phyloP scores from a whole-genome alignment of 1,140 invertebrate genomes.

The Sycobia sp. region DNA sequence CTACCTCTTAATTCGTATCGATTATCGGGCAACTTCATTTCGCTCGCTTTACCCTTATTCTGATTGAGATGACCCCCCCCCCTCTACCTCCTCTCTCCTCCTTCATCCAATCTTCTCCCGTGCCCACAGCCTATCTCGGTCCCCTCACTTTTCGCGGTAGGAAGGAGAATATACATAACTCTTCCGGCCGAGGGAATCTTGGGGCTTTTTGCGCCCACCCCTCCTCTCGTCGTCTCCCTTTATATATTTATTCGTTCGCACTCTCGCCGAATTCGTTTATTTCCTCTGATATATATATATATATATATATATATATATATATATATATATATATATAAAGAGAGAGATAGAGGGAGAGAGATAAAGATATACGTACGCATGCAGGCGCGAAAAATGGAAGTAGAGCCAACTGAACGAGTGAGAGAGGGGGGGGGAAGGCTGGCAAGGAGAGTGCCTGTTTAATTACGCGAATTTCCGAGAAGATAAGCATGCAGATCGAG shows the following conservation, averaged over 20 bases:
- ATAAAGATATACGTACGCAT: not conserved
- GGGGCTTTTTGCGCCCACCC: not conserved
- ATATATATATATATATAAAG: too few species aligned
- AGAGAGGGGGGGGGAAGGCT: not conserved
- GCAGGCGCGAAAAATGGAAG: constrained; percentile 4
- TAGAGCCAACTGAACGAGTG: not conserved
- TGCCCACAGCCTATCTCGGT: constrained; percentile 6
- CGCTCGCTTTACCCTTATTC: constrained; percentile 15
- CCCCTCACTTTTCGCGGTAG: not conserved
- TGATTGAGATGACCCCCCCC: not conserved
- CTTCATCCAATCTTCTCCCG: not conserved
- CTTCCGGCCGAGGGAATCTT: constrained; percentile 13
- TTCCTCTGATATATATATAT: too few species aligned
- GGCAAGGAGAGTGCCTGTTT: constrained; percentile 33
- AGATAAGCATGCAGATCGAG: constrained; percentile 44
- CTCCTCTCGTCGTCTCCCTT: too few species aligned
- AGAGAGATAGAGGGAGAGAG: too few species aligned
- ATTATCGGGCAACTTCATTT: constrained; percentile 30
- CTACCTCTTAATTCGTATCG: constrained; percentile 47
- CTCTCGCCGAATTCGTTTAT: not conserved
- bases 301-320: too few species aligned
- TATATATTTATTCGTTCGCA: constrained; percentile 23
- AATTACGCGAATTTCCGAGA: constrained; percentile 44
- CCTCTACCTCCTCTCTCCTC: not conserved
- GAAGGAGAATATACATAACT: constrained; percentile 20